Conservation (phyloP, 1,140 invertebrate species). For the Prorops nasuta region DNA sequence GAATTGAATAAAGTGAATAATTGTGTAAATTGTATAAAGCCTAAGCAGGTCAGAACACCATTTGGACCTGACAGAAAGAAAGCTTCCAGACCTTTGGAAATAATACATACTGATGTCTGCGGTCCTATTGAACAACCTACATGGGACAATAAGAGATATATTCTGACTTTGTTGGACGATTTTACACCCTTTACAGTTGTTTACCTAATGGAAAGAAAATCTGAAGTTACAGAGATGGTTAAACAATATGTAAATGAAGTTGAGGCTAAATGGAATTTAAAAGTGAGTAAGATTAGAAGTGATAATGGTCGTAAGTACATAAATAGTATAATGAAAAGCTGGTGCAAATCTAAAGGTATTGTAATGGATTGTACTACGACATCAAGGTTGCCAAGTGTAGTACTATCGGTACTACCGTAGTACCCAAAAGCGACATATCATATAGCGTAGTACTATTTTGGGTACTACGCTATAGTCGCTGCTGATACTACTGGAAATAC, state of each 20-base stretch:
- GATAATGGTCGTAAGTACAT: neutral
- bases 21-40: neutral
- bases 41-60: neutral
- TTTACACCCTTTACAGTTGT: neutral
- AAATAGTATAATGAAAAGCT: neutral
- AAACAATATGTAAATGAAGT: neutral
- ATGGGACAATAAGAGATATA: neutral
- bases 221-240: neutral
- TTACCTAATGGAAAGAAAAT: neutral
- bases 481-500: no score
- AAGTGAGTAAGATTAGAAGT: neutral
- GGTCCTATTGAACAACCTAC: neutral
- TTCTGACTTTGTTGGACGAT: conserved; percentile 1
- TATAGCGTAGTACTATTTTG: no score
- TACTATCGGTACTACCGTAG: no score
- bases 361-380: neutral
- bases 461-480: no score
- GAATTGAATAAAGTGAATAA: neutral
- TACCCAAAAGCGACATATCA: no score
- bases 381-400: no score
- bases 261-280: neutral
- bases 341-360: neutral
- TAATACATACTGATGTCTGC: neutral
- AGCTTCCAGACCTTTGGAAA: neutral
- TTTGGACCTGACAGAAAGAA: neutral